phyloP scores from a whole-genome alignment of 2,888 invertebrate species.

The Clanis bilineata region DNA sequence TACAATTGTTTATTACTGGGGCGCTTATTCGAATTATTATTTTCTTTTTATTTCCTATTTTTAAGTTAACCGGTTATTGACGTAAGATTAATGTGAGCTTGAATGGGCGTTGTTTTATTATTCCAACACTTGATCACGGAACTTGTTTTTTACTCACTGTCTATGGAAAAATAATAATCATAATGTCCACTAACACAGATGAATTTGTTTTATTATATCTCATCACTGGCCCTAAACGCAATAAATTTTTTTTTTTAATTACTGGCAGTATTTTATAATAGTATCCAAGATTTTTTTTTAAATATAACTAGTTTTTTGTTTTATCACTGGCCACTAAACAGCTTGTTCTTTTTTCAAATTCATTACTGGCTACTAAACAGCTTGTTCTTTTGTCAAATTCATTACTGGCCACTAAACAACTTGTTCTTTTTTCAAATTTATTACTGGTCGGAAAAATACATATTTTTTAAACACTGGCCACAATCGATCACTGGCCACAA shows the following conservation, averaged over 20 bases:
- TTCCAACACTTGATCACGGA: background rate
- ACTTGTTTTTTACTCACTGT: background rate
- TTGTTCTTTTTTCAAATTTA: background rate
- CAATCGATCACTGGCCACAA: slow-evolving; percentile 11
- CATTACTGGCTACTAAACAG: too few species aligned
- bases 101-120: background rate
- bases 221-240: too few species aligned
- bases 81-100: background rate
- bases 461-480: slow-evolving; percentile 20
- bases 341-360: background rate
- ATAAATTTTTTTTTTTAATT: too few species aligned
- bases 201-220: too few species aligned
- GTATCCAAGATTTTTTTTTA: too few species aligned
- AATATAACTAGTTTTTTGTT: too few species aligned
- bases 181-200: background rate
- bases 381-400: too few species aligned
- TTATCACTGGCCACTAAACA: background rate
- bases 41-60: background rate
- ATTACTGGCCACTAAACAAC: too few species aligned
- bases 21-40: background rate
- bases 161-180: background rate
- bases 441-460: background rate
- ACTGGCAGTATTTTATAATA: too few species aligned
- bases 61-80: background rate
- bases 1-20: background rate